Base-by-base conservation (phyloP, 2,888 invertebrate genomes). In the Drosophila nr. perissopoda region DNA sequence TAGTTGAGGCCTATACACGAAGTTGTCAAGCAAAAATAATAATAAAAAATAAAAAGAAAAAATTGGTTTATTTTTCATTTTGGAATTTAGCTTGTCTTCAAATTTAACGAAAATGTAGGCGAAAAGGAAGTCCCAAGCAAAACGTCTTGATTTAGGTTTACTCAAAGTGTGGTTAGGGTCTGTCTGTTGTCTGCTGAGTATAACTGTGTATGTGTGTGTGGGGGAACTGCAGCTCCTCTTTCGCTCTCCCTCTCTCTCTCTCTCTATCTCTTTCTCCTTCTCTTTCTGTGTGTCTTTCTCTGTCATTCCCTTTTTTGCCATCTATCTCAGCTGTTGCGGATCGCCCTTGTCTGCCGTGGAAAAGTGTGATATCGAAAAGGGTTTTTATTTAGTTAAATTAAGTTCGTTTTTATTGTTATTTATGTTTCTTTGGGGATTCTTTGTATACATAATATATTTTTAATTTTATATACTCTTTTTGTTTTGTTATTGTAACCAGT, bases 401-500 rank as follows among this genome's bases (percentile, higher is more conserved):
- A 88, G 65, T 84, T 89, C 62, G 63, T 85, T 69, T 70, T 79
- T 82, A 88, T 79, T 87, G 77, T 81, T 70, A 56, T 68, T 75
- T 56, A 59, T 63, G 46, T 78, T 78, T 74, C 56, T 56, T 80
- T 71, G 81, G 74, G 79, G 63, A 72, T 80, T 74, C 71, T 66
- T 75, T 85, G 88, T 88, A 74, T 82, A 86, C 90, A 86, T 89
- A 82, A 86, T 88, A 88, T 81, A 79, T 76, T 54, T 76, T 78
- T 67, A 68, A 77, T 80, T 76, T 81, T 70, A 76, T 81, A 76
- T 84, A 79, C 72, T 83, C 52, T 65, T 82, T 80, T 80, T 75
- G 54, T 80, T 87, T 73, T 46, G 13, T 86, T 90, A 87, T 87
- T 87, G 89, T 90, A 90, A 88, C 80, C 88, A 83, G 86, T 90